Percentiles rank a stretch among this genome's conserved stretches.
phyloP scores from a whole-genome alignment of 2,888 invertebrate genomes.

The Arctia plantaginis region DNA sequence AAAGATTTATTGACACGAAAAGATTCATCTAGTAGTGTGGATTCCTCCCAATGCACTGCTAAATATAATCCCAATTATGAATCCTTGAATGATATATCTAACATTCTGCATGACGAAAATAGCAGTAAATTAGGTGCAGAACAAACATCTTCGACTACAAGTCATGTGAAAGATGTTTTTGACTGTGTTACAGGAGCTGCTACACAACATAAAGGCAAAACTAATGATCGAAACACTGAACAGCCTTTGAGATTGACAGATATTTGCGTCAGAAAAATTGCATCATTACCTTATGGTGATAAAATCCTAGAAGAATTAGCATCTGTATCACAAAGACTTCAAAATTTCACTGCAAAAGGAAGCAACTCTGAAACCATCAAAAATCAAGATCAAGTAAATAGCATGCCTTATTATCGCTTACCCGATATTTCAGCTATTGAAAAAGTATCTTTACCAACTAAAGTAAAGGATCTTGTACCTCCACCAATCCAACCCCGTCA shows the following conservation, averaged over 20 bases:
- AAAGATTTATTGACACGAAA: slow-evolving; percentile 78
- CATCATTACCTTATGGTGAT: slow-evolving; percentile 89
- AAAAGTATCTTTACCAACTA: slow-evolving; percentile 69
- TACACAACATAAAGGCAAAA: slow-evolving; percentile 47
- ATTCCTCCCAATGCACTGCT: slow-evolving; percentile 90
- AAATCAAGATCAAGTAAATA: slow-evolving; percentile 41
- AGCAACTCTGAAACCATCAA: slow-evolving; percentile 36
- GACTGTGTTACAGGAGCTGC: slow-evolving; percentile 73
- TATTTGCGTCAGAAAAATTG: slow-evolving; percentile 88
- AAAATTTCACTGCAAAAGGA: slow-evolving; percentile 69
- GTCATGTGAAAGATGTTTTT: slow-evolving; percentile 81
- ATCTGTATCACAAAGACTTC: slow-evolving; percentile 86
- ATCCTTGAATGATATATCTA: slow-evolving; percentile 87
- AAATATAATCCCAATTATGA: slow-evolving; percentile 88
- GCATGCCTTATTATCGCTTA: slow-evolving; percentile 80
- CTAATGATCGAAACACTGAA: slow-evolving; percentile 33
- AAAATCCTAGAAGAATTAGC: slow-evolving; percentile 90
- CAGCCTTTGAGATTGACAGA: slow-evolving; percentile 87
- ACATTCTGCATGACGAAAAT: slow-evolving; percentile 82
- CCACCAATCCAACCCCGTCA: slow-evolving; percentile 80
- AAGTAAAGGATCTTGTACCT: slow-evolving; percentile 61
- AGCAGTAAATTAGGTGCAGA: slow-evolving; percentile 54
- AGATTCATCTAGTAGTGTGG: slow-evolving; percentile 87
- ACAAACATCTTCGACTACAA: slow-evolving; percentile 50
- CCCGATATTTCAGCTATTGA: slow-evolving; percentile 81